Conservation (phyloP, 2,113 vertebrate species). For the Cyrtonyx montezumae region DNA sequence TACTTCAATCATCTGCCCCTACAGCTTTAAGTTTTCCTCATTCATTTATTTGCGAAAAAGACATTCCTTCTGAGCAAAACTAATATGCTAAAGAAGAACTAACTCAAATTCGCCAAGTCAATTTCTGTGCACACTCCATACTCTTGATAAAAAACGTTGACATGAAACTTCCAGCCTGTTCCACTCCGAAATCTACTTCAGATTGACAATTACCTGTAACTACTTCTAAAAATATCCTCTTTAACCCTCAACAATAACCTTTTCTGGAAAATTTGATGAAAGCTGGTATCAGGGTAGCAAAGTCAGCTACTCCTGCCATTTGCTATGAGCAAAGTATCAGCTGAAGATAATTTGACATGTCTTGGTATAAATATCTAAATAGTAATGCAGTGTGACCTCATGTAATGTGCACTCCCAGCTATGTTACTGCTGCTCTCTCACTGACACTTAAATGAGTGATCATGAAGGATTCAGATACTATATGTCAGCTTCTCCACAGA, state of each 20-base stretch:
- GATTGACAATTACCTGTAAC: background rate
- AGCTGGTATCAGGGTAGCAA: background rate
- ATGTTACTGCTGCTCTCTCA: background rate
- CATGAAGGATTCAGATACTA: background rate
- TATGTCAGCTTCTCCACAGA: background rate
- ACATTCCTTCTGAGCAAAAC: background rate
- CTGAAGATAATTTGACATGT: background rate
- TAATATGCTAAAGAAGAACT: background rate
- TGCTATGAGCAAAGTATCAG: background rate
- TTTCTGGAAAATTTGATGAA: background rate
- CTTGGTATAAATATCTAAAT: background rate
- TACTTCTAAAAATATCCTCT: background rate
- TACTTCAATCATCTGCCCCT: background rate
- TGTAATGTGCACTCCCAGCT: background rate
- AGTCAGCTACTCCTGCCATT: background rate
- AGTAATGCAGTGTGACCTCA: background rate
- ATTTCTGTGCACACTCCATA: background rate
- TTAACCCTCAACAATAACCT: background rate
- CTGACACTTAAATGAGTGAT: background rate
- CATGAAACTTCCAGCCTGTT: background rate
- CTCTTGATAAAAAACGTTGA: background rate
- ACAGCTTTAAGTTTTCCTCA: background rate
- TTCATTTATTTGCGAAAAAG: background rate
- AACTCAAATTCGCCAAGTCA: background rate
- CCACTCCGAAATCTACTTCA: background rate